Conservation (phyloP, 1,140 invertebrate genomes). For the Mesaphorura yosii region DNA sequence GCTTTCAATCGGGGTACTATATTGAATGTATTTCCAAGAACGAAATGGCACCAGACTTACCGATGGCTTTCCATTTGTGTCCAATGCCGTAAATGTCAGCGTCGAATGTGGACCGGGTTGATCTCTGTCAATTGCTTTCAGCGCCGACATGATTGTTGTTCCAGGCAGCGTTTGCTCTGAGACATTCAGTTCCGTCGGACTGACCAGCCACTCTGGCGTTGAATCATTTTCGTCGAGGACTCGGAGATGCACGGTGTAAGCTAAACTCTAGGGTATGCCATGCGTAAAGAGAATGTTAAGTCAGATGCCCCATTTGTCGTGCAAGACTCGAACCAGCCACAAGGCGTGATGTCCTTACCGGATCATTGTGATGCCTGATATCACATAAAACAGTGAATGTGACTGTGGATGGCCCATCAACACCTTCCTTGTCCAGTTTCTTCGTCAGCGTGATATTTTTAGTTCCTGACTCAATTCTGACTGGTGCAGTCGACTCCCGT, state of each 20-base stretch:
- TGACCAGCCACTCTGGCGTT: slow-evolving; percentile 19
- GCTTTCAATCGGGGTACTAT: no score
- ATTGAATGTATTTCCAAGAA: no score
- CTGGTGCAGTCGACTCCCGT: slow-evolving; percentile 63
- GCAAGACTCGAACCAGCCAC: not conserved
- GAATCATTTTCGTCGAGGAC: slow-evolving; percentile 90
- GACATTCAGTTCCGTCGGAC: slow-evolving; percentile 24
- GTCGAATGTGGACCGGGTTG: slow-evolving; percentile 80
- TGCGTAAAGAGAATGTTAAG: not conserved
- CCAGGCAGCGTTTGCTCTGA: slow-evolving; percentile 30
- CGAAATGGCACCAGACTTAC: slow-evolving; percentile 38
- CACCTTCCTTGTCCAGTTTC: slow-evolving; percentile 64
- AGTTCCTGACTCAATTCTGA: slow-evolving; percentile 57
- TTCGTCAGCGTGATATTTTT: slow-evolving; percentile 68
- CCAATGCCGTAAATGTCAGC: slow-evolving; percentile 56
- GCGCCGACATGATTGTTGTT: slow-evolving; percentile 21
- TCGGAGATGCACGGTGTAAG: slow-evolving; percentile 78
- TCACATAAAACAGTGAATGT: slow-evolving; percentile 76
- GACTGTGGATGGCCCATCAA: slow-evolving; percentile 65
- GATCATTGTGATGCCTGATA: slow-evolving; percentile 59
- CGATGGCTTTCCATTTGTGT: slow-evolving; percentile 49
- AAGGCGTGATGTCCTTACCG: slow-evolving; percentile 40
- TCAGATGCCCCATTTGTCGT: not conserved
- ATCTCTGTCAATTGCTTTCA: slow-evolving; percentile 61
- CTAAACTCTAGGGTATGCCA: slow-evolving; percentile 55